phyloP scores from a whole-genome alignment of 2,113 vertebrate species.

The Sylvicapra grimmia region DNA sequence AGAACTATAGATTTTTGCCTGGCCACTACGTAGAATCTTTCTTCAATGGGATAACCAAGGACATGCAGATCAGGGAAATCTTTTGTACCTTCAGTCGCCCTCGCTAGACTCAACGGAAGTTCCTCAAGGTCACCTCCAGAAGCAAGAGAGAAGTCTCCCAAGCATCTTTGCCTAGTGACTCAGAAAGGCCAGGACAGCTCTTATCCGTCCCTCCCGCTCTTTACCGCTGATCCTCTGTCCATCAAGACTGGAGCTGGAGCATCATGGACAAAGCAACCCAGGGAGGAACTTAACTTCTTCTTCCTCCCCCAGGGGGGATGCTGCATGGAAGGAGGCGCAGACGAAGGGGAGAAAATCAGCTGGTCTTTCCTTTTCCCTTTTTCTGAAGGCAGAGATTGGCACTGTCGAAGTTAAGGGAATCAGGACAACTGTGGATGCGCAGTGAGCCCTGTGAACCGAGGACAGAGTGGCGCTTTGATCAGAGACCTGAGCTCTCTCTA shows the following conservation, averaged over 20 bases:
- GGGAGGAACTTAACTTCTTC: background rate
- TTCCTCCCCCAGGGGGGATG: background rate
- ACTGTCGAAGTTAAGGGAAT: background rate
- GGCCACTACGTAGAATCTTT: background rate
- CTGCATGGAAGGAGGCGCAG: rapidly evolving
- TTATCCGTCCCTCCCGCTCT: background rate
- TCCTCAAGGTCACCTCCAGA: background rate
- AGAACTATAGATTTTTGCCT: constrained; percentile 22
- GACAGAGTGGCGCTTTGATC: background rate
- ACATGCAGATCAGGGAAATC: background rate
- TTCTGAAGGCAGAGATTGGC: background rate
- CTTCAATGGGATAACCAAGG: background rate
- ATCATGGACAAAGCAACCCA: background rate
- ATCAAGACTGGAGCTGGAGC: background rate
- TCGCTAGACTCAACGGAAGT: background rate
- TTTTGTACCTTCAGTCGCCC: background rate
- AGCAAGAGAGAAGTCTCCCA: background rate
- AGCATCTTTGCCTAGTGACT: background rate
- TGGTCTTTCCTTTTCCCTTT: background rate
- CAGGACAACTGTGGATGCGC: background rate
- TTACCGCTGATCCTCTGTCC: background rate
- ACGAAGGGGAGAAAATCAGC: background rate
- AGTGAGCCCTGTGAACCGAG: background rate
- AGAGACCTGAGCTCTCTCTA: background rate
- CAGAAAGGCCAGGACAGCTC: background rate